Evolutionary conservation across 2,888 invertebrate genomes (phyloP), one percentile per base, ranked within the genome.

Genomic region (Zaprionus bogoriensis): DNA sequence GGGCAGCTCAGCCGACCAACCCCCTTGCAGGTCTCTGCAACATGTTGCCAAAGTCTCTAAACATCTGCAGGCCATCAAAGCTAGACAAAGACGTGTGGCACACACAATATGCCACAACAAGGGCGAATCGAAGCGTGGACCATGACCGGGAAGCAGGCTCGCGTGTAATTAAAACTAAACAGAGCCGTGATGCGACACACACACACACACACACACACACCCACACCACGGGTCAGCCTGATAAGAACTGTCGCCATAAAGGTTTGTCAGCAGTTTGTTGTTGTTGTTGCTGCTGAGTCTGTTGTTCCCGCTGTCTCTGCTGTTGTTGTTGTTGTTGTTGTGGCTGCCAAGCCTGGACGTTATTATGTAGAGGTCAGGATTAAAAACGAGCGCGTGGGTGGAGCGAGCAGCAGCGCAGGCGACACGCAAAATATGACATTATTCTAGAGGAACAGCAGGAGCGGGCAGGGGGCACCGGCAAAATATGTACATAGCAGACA

Each of bases 81-180:
- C n/a, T 10, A n/a, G 5, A 9, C 22, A 39, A 19, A 39, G 19
- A 39, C 41, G 10, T 41, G n/a, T 41, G 41, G 19, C 41, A 58
- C 73, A 74, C 23, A 27, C 5, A 10, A 14, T 20, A 17, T 50
- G 42, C 44, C 1, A 17, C 22, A 50, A 25, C 42, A 48, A 14
- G 14, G 12, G 44, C n/a, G 22, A 60, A 74, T 67, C 60, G 66
- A 74, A 81, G 50, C 67, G 67, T 61, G 62, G 66, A 67, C 66
- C 77, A 63, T 70, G 74, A 67, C 67, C 59, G 48, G 58, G 42
- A 64, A 55, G 64, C 87, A 73, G 76, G 61, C 65, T 79, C 73
- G 86, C 79, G 79, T 82, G 86, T 86, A 79, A 79, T 86, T 86
- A 86, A 80, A 80, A 86, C 80, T 75, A 80, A 80, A 86, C 79